Percentiles rank a stretch among this genome's conserved stretches.
Evolutionary conservation across 2,797 vertebrate species (phyloP).

Genomic region (Eulemur coronatus): DNA sequence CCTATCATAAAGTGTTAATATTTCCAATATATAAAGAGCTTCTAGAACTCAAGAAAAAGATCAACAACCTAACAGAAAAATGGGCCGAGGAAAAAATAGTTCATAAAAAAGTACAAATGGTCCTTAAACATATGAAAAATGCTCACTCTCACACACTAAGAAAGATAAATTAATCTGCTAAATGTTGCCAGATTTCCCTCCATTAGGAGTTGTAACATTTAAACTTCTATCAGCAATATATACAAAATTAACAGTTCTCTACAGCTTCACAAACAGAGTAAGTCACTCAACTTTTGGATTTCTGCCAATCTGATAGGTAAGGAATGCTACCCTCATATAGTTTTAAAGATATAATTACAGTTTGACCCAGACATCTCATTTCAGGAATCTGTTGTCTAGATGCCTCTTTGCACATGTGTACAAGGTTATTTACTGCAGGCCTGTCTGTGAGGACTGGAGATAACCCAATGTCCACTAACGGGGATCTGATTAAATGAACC

Average conservation of each 20-base stretch:
- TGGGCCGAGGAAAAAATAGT: background rate
- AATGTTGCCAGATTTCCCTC: background rate
- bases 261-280: background rate
- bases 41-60: constrained; percentile 22
- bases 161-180: background rate
- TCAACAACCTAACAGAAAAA: background rate
- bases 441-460: background rate
- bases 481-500: background rate
- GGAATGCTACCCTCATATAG: background rate
- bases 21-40: background rate
- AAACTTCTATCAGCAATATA: background rate
- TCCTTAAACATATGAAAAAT: background rate
- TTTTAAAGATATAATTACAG: background rate
- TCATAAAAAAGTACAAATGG: background rate
- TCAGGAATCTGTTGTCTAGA: background rate
- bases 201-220: background rate
- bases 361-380: background rate
- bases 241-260: background rate
- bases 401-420: background rate
- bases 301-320: background rate
- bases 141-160: background rate
- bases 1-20: background rate
- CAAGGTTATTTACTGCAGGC: background rate
- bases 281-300: background rate
- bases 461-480: background rate